Percentiles rank a stretch among this genome's conserved stretches.
These are phyloP conservation scores for Pantelozetes paolii DNA, from an alignment of 2,888 invertebrate species.

Conservation along the genomic window DNA sequence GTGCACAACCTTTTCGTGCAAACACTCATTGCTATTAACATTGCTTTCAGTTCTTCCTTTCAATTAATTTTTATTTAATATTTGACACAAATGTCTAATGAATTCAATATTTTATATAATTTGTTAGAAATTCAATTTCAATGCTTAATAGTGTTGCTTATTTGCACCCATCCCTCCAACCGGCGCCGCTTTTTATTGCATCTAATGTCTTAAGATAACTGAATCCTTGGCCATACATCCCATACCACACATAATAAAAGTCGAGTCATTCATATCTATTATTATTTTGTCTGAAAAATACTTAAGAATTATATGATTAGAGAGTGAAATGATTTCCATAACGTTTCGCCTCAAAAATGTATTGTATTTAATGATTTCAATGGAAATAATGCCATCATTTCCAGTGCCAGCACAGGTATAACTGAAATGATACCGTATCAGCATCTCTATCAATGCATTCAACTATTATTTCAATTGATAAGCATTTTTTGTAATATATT, in stretches of 20 bases:
- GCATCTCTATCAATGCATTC: no score
- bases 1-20: conserved; percentile 28
- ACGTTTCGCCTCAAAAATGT: not conserved
- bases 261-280: conserved; percentile 18
- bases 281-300: conserved; percentile 22
- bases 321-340: not conserved
- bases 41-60: conserved; percentile 5
- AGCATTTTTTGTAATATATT: no score
- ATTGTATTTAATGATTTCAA: not conserved
- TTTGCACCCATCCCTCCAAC: conserved; percentile 1
- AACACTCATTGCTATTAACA: conserved; percentile 15
- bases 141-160: not conserved
- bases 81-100: not conserved
- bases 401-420: not conserved
- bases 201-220: conserved; percentile 8
- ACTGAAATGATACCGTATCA: no score
- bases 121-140: conserved; percentile 7
- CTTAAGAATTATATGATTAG: not conserved
- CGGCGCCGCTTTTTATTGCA: conserved; percentile 34
- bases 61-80: conserved; percentile 12
- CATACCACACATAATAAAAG: conserved; percentile 17
- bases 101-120: conserved; percentile 13
- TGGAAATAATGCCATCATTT: not conserved
- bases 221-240: not conserved
- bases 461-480: no score